These are phyloP conservation scores for Neopelma chrysocephalum DNA, from an alignment of 2,797 vertebrate genomes.

Conservation along the genomic window DNA sequence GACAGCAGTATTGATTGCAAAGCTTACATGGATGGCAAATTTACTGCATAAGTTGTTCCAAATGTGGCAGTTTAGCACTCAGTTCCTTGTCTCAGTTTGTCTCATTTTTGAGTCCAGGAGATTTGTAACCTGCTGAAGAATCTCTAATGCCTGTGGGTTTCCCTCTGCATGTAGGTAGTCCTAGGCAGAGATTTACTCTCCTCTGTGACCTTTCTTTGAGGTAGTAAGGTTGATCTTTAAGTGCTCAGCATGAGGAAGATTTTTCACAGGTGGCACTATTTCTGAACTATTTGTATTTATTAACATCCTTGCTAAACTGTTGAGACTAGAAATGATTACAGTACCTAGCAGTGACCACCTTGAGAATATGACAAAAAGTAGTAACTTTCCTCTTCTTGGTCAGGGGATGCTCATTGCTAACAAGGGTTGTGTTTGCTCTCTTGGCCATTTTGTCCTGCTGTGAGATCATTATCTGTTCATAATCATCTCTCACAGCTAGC, in stretches of 20 bases:
- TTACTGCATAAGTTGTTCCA: background rate
- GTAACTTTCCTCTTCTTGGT: background rate
- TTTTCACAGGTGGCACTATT: background rate
- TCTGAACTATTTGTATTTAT: background rate
- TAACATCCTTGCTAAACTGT: background rate
- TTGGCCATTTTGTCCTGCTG: background rate
- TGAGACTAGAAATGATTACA: background rate
- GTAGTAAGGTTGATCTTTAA: background rate
- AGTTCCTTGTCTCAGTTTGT: background rate
- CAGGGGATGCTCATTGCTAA: background rate
- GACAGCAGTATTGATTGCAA: conserved; percentile 30
- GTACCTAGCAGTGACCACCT: background rate
- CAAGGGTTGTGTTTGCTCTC: background rate
- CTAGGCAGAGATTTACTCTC: background rate
- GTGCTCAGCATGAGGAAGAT: background rate
- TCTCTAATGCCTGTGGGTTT: background rate
- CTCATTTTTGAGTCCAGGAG: background rate
- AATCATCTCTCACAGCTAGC: background rate
- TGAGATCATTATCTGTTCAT: background rate
- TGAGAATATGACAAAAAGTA: background rate
- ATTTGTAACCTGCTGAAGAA: background rate
- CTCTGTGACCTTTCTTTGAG: background rate
- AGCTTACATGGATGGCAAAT: background rate
- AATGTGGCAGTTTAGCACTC: background rate
- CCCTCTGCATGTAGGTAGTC: background rate